Percentiles rank a stretch among this genome's conserved stretches.
These are phyloP conservation scores for Liodrosophila aerea DNA, from an alignment of 2,888 invertebrate species.

Conservation along the genomic window DNA sequence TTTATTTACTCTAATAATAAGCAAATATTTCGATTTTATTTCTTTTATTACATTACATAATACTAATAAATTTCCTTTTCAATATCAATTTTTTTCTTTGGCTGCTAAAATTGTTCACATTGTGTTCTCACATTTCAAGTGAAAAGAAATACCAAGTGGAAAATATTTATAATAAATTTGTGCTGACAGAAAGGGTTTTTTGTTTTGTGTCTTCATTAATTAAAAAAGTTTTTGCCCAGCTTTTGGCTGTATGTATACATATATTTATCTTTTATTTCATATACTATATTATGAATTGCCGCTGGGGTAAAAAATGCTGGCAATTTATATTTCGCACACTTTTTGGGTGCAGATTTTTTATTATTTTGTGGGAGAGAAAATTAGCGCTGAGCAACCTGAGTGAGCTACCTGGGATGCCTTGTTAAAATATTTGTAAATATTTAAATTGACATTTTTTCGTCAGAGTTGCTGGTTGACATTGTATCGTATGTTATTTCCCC, in stretches of 20 bases:
- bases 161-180: background rate
- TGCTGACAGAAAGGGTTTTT: background rate
- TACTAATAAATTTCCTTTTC: too few relatives aligned
- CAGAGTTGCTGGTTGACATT: slow-evolving; percentile 19
- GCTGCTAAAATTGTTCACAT: too few relatives aligned
- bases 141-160: background rate
- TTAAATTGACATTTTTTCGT: slow-evolving; percentile 78
- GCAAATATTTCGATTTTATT: too few relatives aligned
- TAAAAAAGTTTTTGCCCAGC: slow-evolving; percentile 61
- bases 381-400: slow-evolving; percentile 3
- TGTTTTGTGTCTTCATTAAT: slow-evolving; percentile 53
- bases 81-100: too few relatives aligned
- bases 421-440: slow-evolving; percentile 78
- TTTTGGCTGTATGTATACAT: background rate
- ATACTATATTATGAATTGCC: slow-evolving; percentile 5
- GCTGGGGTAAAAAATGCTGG: slow-evolving; percentile 49
- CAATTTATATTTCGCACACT: slow-evolving; percentile 74
- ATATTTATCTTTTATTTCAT: background rate
- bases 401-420: slow-evolving; percentile 41
- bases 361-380: background rate
- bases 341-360: slow-evolving; percentile 56
- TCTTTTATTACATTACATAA: too few relatives aligned
- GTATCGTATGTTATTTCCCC: background rate
- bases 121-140: background rate
- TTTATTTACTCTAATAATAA: too few relatives aligned